phyloP scores from a whole-genome alignment of 2,113 vertebrate species.

The Scomber japonicus region DNA sequence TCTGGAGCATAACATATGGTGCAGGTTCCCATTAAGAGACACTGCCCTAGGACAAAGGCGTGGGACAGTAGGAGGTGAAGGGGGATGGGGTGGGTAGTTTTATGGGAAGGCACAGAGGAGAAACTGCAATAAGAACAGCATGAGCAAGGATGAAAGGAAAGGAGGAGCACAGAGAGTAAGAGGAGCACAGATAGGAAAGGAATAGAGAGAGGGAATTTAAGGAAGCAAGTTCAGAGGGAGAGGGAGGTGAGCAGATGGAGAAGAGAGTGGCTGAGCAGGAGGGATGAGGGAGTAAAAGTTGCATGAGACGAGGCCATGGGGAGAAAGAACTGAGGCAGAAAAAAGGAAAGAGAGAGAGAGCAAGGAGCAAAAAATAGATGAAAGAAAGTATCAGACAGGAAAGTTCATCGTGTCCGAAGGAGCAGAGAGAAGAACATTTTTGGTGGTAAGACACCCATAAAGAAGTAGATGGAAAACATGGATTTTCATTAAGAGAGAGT shows the following conservation, averaged over 20 bases:
- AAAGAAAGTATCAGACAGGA: conserved; percentile 66
- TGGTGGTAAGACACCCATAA: conserved; percentile 11
- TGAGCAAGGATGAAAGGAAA: background rate
- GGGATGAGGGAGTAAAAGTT: conserved; percentile 78
- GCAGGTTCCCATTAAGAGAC: conserved; percentile 41
- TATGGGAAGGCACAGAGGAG: background rate
- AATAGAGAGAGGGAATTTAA: conserved; percentile 28
- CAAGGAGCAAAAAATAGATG: conserved; percentile 71
- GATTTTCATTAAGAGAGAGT: conserved; percentile 39
- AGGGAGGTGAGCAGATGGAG: conserved; percentile 68
- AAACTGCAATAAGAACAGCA: background rate
- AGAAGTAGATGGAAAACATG: conserved; percentile 6
- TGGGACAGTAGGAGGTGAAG: conserved; percentile 19
- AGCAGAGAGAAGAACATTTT: conserved; percentile 11
- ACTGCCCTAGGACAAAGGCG: conserved; percentile 23
- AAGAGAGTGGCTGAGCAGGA: conserved; percentile 52
- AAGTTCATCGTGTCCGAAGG: conserved; percentile 62
- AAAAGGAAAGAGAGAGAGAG: conserved; percentile 51
- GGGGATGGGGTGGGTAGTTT: background rate
- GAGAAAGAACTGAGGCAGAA: conserved; percentile 74
- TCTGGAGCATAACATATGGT: conserved; percentile 50
- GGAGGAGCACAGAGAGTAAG: background rate
- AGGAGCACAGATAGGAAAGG: background rate
- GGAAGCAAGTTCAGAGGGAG: conserved; percentile 18
- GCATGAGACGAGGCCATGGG: conserved; percentile 79